phyloP scores from a whole-genome alignment of 2,888 invertebrate species.

The Eumacrocentrus americanus region DNA sequence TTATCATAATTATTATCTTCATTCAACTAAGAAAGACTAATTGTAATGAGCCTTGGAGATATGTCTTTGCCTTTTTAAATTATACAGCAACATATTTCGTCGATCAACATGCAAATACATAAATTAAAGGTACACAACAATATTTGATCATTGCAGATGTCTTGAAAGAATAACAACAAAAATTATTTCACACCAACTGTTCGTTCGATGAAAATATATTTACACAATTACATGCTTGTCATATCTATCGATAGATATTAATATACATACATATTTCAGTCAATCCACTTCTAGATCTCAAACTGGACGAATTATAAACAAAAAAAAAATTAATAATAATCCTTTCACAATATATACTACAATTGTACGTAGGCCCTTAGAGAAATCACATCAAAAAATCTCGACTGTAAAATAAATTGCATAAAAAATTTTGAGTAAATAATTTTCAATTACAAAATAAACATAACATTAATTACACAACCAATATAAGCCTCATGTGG shows the following conservation, averaged over 20 bases:
- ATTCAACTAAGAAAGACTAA: no score
- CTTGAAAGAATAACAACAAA: no score
- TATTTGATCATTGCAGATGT: no score
- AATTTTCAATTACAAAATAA: conserved; percentile 3
- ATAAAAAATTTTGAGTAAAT: background rate
- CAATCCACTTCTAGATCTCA: conserved; percentile 15
- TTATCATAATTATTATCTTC: no score
- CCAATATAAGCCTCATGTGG: background rate
- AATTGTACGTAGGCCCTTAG: background rate
- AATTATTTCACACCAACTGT: background rate
- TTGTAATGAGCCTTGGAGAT: no score
- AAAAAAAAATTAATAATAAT: background rate
- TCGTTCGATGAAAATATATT: conserved; percentile 9
- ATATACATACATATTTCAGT: conserved; percentile 20
- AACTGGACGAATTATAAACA: background rate
- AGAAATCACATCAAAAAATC: background rate
- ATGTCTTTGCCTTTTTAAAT: no score
- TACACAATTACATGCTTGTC: conserved; percentile 15
- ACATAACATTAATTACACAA: conserved; percentile 8
- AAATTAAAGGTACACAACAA: no score
- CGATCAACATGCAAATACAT: no score
- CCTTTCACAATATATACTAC: background rate
- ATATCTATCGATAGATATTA: conserved; percentile 15
- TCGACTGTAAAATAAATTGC: background rate
- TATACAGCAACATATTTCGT: no score